Evolutionary conservation across 2,113 vertebrate genomes (phyloP), one percentile per base, ranked within the genome.

Genomic region (Dendrocopos noguchii): DNA sequence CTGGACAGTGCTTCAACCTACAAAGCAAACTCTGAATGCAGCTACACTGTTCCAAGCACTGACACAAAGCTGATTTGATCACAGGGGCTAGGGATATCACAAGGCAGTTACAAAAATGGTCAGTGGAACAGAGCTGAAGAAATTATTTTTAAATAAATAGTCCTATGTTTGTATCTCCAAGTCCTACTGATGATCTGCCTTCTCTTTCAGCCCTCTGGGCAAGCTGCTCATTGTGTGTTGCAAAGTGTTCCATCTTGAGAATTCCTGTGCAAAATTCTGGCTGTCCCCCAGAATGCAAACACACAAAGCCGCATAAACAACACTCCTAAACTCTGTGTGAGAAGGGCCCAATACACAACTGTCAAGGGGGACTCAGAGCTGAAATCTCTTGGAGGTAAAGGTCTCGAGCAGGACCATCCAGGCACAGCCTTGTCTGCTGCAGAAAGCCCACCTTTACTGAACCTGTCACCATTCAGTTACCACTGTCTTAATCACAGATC

Each of bases 181-280:
- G 50, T 77, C 63, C 61, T 14, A 55, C 6, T 25, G 68, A 82
- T 90, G 81, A 66, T 80, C 36, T 83, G 59, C 93, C 87, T 88
- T 91, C 72, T 80, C 76, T 44, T 84, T 64, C 91, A 92, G 79
- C 84, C 55, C 76, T 81, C 64, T 67, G 82, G 88, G 88, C 78
- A 87, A 82, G 84, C 84, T 88, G 84, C 57, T 83, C 28, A 74
- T 75, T 65, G 34, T 56, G 71, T 65, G 72, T 63, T 83, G 80
- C 61, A 80, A 88, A 85, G 33, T 31, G 56, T 73, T 91, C 85
- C 86, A 61, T 86, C 86, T 64, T 91, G 84, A 85, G 71, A 88
- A 91, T 88, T 88, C 59, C 90, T 86, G 24, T 95, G 85, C 52
- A 90, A 66, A 95, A 52, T 18, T 39, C 80, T 89, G 90, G 77